A percentile compares a stretch with the other conserved stretches of the same genome.
phyloP scores from a whole-genome alignment of 1,140 invertebrate genomes.

The Pollicipes pollicipes region DNA sequence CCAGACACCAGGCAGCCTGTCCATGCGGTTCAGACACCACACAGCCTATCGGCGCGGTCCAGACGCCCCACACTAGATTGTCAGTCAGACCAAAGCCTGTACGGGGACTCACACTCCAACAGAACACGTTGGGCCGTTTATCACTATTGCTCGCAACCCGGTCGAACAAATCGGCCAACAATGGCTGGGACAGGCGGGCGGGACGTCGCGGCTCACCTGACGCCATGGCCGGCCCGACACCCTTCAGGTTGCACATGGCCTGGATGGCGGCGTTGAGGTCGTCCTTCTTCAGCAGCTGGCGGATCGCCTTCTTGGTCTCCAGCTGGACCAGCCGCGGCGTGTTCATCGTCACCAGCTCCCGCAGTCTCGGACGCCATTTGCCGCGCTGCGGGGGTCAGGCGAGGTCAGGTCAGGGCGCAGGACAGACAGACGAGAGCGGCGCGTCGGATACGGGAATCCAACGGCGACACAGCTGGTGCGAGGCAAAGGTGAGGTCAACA shows the following conservation, averaged over 20 bases:
- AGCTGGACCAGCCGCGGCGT: conserved; percentile 24
- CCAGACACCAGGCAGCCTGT: too few relatives aligned
- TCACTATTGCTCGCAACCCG: too few relatives aligned
- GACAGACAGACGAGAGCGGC: not conserved
- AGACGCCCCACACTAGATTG: too few relatives aligned
- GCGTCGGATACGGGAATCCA: not conserved
- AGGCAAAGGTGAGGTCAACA: not conserved
- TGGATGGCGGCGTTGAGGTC: conserved; percentile 28
- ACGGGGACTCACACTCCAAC: too few relatives aligned
- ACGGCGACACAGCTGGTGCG: not conserved
- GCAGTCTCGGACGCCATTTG: conserved; percentile 28
- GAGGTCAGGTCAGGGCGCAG: not conserved
- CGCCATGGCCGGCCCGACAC: too few relatives aligned
- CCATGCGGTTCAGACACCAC: too few relatives aligned
- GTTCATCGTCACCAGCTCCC: conserved; percentile 28
- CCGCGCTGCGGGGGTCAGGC: conserved; percentile 23
- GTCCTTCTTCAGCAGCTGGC: conserved; percentile 20
- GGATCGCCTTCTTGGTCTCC: conserved; percentile 28
- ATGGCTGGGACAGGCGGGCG: too few relatives aligned
- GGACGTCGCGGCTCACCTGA: too few relatives aligned
- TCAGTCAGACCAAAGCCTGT: too few relatives aligned
- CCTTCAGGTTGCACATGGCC: conserved; percentile 20
- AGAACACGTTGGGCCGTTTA: too few relatives aligned
- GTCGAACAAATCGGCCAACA: too few relatives aligned
- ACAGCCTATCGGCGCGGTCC: too few relatives aligned